Conservation (phyloP, 1,140 invertebrate species). For the Bombus waltoni region DNA sequence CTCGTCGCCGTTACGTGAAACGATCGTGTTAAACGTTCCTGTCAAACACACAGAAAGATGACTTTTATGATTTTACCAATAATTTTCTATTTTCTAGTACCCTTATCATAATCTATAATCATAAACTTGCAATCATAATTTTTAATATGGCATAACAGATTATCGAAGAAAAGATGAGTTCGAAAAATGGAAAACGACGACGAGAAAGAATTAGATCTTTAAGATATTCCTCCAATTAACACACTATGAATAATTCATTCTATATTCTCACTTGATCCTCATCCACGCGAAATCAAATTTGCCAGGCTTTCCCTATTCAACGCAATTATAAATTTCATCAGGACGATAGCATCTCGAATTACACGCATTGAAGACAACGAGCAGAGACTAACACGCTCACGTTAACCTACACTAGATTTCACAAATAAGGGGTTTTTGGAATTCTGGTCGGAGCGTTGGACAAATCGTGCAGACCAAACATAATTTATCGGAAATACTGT, state of each 20-base stretch:
- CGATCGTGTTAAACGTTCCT: background rate
- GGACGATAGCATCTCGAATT: background rate
- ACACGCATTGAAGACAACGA: no score
- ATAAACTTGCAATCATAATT: no score
- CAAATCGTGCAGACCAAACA: constrained; percentile 63
- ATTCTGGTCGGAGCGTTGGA: background rate
- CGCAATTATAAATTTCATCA: constrained; percentile 1
- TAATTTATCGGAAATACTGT: constrained; percentile 76
- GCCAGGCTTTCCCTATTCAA: background rate
- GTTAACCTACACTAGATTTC: background rate
- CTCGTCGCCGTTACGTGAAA: constrained; percentile 6
- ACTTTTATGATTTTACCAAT: background rate
- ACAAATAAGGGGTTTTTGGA: background rate
- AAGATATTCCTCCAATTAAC: background rate
- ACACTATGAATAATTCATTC: background rate
- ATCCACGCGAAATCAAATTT: background rate
- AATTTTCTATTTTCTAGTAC: background rate
- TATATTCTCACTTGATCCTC: background rate
- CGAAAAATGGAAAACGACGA: background rate
- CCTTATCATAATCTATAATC: background rate
- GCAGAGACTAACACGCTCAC: background rate
- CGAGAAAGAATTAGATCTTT: background rate
- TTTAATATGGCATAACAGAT: no score
- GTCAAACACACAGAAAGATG: background rate
- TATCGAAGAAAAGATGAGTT: no score